A percentile compares a stretch with the other conserved stretches of the same genome.
Evolutionary conservation across 2,888 invertebrate species (phyloP).

Genomic region (Hyposoter dolosus): DNA sequence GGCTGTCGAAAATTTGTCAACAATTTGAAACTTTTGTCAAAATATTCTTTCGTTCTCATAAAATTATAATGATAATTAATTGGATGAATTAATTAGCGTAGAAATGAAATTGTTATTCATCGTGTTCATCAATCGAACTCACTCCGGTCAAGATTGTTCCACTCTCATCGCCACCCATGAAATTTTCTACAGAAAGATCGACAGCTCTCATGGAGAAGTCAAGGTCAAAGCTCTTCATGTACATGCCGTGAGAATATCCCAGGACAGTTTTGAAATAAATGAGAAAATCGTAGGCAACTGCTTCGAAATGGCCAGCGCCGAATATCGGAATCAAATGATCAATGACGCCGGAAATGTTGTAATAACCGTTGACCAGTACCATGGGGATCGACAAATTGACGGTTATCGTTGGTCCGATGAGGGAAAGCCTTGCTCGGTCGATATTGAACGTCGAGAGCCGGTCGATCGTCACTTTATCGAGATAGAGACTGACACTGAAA

Average conservation of each 20-base stretch:
- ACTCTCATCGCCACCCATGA: slow-evolving; percentile 78
- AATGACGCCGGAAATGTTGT: slow-evolving; percentile 79
- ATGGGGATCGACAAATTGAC: slow-evolving; percentile 79
- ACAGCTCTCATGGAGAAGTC: slow-evolving; percentile 77
- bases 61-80: no score
- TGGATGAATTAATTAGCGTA: no score
- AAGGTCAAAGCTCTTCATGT: slow-evolving; percentile 80
- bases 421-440: slow-evolving; percentile 78
- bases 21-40: no score
- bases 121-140: slow-evolving; percentile 42
- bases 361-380: slow-evolving; percentile 76
- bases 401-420: slow-evolving; percentile 79
- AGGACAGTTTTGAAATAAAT: slow-evolving; percentile 78
- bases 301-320: slow-evolving; percentile 77
- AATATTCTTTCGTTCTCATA: no score
- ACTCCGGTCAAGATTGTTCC: slow-evolving; percentile 79
- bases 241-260: slow-evolving; percentile 79
- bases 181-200: slow-evolving; percentile 75
- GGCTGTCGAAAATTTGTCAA: no score
- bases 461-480: slow-evolving; percentile 75
- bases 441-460: slow-evolving; percentile 78
- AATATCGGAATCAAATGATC: slow-evolving; percentile 76
- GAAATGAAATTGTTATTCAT: not conserved
- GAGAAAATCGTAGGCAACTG: slow-evolving; percentile 74
- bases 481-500: slow-evolving; percentile 75